phyloP scores from a whole-genome alignment of 2,797 vertebrate genomes.

The Catharus ustulatus region DNA sequence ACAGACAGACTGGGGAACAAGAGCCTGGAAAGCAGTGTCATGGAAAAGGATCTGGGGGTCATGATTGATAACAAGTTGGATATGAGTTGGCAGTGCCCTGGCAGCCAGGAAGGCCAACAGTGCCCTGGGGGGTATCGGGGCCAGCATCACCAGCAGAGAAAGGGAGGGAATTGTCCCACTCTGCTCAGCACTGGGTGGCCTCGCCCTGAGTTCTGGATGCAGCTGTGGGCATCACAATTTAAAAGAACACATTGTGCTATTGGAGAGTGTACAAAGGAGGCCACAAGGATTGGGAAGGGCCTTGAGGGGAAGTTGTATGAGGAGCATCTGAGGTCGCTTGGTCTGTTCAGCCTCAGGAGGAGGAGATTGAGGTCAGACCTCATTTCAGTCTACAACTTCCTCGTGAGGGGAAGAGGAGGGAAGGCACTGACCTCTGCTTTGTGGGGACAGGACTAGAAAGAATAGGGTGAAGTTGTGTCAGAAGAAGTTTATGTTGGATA shows the following conservation, averaged over 20 bases:
- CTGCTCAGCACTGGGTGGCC: background rate
- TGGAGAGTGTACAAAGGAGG: background rate
- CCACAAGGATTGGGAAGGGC: background rate
- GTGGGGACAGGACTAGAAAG: background rate
- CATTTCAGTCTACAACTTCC: background rate
- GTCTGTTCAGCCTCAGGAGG: background rate
- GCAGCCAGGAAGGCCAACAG: background rate
- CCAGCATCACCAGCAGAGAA: accelerated
- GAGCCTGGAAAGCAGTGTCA: background rate
- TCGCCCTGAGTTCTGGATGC: background rate
- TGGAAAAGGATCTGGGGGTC: background rate
- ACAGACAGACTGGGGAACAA: background rate
- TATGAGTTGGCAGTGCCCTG: background rate
- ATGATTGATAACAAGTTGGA: background rate
- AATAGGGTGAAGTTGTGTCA: background rate
- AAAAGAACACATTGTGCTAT: no score
- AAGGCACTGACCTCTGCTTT: background rate
- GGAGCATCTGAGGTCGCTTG: background rate
- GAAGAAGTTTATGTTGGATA: background rate
- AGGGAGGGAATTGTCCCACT: background rate
- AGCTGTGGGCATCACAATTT: background rate
- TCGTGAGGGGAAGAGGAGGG: background rate
- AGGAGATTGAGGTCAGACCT: background rate
- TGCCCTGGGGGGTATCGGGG: background rate
- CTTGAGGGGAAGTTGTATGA: background rate